Base-by-base conservation (phyloP, 1,140 invertebrate genomes). In the Carposina sasakii region DNA sequence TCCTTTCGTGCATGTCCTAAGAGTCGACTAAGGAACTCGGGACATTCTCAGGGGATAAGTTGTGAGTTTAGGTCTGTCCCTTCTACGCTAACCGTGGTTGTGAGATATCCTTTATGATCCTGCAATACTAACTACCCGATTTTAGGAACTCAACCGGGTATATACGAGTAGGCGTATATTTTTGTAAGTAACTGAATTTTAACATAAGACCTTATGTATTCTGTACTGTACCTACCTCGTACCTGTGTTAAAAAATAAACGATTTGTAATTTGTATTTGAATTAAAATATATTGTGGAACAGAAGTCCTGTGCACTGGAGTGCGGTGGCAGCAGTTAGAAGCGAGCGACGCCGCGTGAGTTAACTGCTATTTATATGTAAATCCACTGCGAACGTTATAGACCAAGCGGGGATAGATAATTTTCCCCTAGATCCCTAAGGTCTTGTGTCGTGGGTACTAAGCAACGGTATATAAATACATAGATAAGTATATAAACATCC, bases 331-430 rank as follows among this genome's bases (percentile, higher is more conserved):
- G 53, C 76, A 76, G 76, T 81, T 79, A 77, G 71, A 76, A 79
- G 74, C 71, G 74, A 73, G 60, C 71, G 68, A 77, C 58, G 71
- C 67, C 76, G 78, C 78, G 76, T 78, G 76, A 79, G 76, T 75
- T 78, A 75, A 65, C 71, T 71, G 76, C 78, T 79, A 82, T 82
- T 79, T 79, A 82, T 76, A 82, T 82, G 78, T 62, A 82, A 82
- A 82, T 82, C 65, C 68, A 68, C 45, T 52, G 51, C 47, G 59
- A 60, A 63, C 48, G 60, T 31, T 19, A 10, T 74, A 74, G 71
- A 26, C 34, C 9, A 42, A 46, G 75, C 62, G 63, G 33, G 20
- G 12, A 24, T 2, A 2, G 13, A 16, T 10, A 22, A 28, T 47
- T 22, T 46, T 28, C 12, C 24, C 24, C 24, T 12, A 12, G 12